Evolutionary conservation across 2,888 invertebrate species (phyloP), one percentile per base, ranked within the genome.

Genomic region (Hypercompe scribonia): DNA sequence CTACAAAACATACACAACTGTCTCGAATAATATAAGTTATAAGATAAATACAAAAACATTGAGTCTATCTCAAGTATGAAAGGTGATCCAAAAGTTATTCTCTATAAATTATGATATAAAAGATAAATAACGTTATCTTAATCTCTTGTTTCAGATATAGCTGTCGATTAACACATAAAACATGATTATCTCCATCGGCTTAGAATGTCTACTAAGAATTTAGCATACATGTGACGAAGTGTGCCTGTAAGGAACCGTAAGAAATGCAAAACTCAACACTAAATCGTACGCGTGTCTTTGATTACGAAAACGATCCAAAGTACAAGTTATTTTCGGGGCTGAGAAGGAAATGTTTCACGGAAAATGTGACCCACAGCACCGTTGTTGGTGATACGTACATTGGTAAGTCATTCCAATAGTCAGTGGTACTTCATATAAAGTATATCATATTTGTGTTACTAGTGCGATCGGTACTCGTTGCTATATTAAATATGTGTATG

Each of bases 121-220:
- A 80, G 79, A 81, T 84, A 84, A 78, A 79, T 65, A 65, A 70
- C 68, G 77, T 76, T 81, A 81, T 82, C 80, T 79, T 73, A 80
- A 84, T 87, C 85, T 81, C 67, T 81, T 79, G 79, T 84, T 86
- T 79, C 86, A 86, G 86, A 81, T 86, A 83, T 71, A 71, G 73
- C 72, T 78, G 78, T 61, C 74, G 75, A 77, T 78, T 70, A 76
- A 69, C 36, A 72, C 73, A 73, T 77, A 72, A 80, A 72, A 80
- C 28, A 78, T 75, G 71, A 73, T 69, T 70, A 67, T 64, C 72
- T 67, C 42, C 64, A 64, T 50, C 39, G 34, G 34, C 73, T 58
- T 13, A 34, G 54, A 73, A 33, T 54, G 65, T 28, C 54, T 66
- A 36, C 36, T 74, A 46, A 61, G 10, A 39, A 58, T 42, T 39